Conservation (phyloP, 2,797 vertebrate species). For the Dendrocincla tyrannina region DNA sequence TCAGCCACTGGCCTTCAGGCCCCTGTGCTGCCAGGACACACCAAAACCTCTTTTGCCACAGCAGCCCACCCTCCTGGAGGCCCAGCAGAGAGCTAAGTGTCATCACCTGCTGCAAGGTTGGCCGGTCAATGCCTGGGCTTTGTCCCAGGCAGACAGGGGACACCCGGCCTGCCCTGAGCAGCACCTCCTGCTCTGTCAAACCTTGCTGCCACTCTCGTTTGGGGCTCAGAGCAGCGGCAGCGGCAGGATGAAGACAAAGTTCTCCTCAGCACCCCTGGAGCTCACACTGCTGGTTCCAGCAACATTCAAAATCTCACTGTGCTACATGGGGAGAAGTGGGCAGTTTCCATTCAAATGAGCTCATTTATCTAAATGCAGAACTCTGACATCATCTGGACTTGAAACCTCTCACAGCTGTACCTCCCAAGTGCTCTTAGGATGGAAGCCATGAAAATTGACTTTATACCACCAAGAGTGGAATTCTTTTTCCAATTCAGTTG, state of each 20-base stretch:
- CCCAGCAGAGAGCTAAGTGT: neutral
- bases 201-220: rapidly evolving
- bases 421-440: too few species aligned
- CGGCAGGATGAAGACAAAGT: neutral
- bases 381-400: too few species aligned
- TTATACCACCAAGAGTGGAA: too few species aligned
- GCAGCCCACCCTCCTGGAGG: neutral
- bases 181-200: neutral
- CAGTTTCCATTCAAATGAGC: neutral
- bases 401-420: too few species aligned
- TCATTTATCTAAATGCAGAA: too few species aligned
- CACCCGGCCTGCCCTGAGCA: neutral
- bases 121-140: rapidly evolving
- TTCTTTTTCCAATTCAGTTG: too few species aligned
- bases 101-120: neutral
- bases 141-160: neutral
- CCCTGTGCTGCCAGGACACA: neutral
- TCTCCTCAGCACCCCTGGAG: neutral
- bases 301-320: too few species aligned
- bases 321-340: rapidly evolving
- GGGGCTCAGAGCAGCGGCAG: neutral
- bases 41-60: rapidly evolving
- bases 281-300: neutral
- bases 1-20: rapidly evolving
- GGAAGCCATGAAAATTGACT: too few species aligned